Evolutionary conservation across 2,797 vertebrate species (phyloP).

Genomic region (Dendrocincla tyrannina): DNA sequence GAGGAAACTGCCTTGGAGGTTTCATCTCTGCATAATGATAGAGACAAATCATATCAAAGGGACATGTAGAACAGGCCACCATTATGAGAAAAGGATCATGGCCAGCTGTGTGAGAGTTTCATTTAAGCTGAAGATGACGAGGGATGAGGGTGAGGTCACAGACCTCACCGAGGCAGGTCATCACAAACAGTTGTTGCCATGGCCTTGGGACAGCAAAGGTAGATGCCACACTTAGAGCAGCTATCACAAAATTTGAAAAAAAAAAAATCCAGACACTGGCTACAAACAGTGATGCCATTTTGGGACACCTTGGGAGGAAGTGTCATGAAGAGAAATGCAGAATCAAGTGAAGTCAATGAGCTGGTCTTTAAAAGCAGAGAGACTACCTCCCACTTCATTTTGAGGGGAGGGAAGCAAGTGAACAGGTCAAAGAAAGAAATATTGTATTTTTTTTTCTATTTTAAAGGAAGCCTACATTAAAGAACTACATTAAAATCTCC

Average conservation of each 20-base stretch:
- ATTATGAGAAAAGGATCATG: background rate
- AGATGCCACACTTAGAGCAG: background rate
- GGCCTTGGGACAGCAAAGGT: background rate
- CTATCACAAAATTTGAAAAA: background rate
- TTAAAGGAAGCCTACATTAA: background rate
- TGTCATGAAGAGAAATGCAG: background rate
- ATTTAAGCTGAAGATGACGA: background rate
- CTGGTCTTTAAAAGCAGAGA: background rate
- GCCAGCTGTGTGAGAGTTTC: background rate
- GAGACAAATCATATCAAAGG: background rate
- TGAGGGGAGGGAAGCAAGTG: background rate
- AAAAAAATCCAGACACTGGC: background rate
- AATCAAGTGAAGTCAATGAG: background rate
- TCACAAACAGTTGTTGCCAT: background rate
- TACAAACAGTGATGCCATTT: background rate
- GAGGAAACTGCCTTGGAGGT: background rate
- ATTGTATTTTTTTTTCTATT: background rate
- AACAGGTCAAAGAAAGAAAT: background rate
- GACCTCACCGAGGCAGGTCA: fast-evolving
- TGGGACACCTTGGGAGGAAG: background rate
- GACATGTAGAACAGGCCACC: fast-evolving
- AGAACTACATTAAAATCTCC: background rate
- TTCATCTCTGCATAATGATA: background rate
- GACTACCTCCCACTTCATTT: background rate
- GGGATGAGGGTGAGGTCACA: background rate